Conservation (phyloP, 2,113 vertebrate species). For the Uropsilus gracilis region DNA sequence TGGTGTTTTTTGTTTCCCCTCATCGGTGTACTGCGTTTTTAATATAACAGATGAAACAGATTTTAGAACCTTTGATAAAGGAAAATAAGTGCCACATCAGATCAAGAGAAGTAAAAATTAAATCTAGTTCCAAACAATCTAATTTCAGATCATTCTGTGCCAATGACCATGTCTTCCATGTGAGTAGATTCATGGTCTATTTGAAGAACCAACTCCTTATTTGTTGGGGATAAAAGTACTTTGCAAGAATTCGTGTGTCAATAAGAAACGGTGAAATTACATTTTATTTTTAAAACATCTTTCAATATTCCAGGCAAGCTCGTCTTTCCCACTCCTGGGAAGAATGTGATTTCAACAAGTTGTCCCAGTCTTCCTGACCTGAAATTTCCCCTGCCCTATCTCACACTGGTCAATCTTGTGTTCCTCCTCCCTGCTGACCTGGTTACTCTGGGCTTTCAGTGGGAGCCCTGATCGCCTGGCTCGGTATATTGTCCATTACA, state of each 20-base stretch:
- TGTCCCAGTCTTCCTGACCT: neutral
- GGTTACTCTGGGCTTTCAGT: neutral
- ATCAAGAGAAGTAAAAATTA: slow-evolving; percentile 48
- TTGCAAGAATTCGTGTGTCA: neutral
- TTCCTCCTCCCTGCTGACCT: neutral
- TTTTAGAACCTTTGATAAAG: neutral
- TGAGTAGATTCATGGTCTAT: neutral
- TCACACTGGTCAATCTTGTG: neutral
- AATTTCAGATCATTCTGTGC: neutral
- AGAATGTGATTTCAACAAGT: neutral
- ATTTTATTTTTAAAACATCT: neutral
- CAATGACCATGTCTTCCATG: neutral
- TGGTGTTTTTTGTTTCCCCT: neutral
- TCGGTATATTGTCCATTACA: neutral
- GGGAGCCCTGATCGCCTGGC: neutral
- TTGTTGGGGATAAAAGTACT: neutral
- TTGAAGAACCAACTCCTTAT: slow-evolving; percentile 11
- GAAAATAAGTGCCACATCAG: neutral
- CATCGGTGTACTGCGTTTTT: neutral
- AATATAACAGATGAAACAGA: slow-evolving; percentile 32
- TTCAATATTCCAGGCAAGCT: neutral
- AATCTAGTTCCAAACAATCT: neutral
- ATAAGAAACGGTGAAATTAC: neutral
- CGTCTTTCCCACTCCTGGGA: neutral
- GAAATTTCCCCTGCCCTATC: neutral